Percentiles rank a stretch among this genome's conserved stretches.
These are phyloP conservation scores for Agapornis canus DNA, from an alignment of 2,797 vertebrate species.

Conservation along the genomic window DNA sequence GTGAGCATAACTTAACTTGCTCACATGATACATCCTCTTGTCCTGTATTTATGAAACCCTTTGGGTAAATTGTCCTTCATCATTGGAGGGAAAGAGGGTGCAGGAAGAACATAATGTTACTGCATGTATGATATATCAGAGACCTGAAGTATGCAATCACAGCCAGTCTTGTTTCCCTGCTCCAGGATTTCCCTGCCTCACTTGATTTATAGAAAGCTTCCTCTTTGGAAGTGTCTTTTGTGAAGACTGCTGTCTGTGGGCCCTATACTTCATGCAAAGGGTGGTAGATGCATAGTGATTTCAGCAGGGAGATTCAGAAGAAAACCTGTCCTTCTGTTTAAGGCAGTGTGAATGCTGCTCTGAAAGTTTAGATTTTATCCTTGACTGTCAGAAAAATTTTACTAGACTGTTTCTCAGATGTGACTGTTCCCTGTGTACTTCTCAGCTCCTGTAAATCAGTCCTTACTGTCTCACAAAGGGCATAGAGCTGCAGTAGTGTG, in stretches of 20 bases:
- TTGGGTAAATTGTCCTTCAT: background rate
- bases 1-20: background rate
- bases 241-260: background rate
- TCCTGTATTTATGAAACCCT: background rate
- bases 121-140: rapidly evolving
- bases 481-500: background rate
- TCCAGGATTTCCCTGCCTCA: background rate
- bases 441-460: background rate
- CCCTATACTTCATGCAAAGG: background rate
- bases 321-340: background rate
- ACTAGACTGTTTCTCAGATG: rapidly evolving
- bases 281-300: background rate
- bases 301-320: background rate
- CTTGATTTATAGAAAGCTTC: background rate
- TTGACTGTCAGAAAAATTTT: background rate
- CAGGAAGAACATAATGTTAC: background rate
- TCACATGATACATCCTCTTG: background rate
- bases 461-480: background rate
- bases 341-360: background rate
- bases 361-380: background rate
- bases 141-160: background rate
- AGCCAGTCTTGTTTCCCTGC: background rate
- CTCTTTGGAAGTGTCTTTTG: background rate
- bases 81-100: background rate
- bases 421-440: background rate